Evolutionary conservation across 1,140 invertebrate species (phyloP), one percentile per base, ranked within the genome.

Genomic region (Cataglyphis hispanica): DNA sequence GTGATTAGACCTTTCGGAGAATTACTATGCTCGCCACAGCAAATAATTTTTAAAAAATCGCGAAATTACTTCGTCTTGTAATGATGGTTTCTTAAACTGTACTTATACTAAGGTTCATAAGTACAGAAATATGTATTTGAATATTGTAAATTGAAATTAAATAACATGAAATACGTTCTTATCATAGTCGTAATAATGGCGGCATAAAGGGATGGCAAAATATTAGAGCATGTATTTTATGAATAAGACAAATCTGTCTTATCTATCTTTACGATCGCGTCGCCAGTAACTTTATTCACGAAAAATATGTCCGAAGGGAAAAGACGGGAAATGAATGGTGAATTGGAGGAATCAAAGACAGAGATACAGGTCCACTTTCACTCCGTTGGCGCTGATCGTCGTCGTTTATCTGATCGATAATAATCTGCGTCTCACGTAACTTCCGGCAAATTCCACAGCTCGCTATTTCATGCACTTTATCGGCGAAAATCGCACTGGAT

Each of bases 351-450:
- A 86, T 63, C 34, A 60, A 53, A 88, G 88, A 37, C 86, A 78
- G 87, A 89, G 81, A 50, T 61, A 77, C 60, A 64, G 85, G 69
- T 64, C 85, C 63, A 91, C 90, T 91, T 91, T 91, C 90, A 90
- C 90, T 91, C 67, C 27, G 53, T 83, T 50, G 85, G 85, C 81
- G 85, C 81, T 77, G 81, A 86, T 88, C 85, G 85, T 90, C 87
- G 85, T 90, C 89, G 84, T 61, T 90, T 84, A 89, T 90, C 69
- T 90, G 25, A 84, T 81, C 83, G 89, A 91, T 91, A 78, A 88
- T 88, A 77, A 61, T 50, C 58, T 27, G 40, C 22, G 40, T 37
- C 11, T 86, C 83, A 34, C 87, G 56, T 90, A 91, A 91, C 85
- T 91, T 89, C 87, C 89, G 89, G n/a, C 56, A 74, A 77, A 66